These are phyloP conservation scores for Apodemus agrarius DNA, from an alignment of 2,797 vertebrate species.

Conservation along the genomic window DNA sequence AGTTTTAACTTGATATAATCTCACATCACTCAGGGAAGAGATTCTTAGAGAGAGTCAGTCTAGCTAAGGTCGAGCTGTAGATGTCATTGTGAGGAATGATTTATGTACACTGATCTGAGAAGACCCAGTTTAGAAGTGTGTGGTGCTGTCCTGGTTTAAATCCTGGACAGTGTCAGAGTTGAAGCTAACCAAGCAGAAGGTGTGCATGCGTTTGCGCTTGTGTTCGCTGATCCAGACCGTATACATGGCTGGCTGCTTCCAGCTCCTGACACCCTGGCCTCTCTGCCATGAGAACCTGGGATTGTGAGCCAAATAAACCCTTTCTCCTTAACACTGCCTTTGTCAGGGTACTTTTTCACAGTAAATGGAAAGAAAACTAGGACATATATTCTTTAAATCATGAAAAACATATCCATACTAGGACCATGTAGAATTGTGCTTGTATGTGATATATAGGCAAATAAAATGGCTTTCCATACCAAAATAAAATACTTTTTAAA, in stretches of 20 bases:
- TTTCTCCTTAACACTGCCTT: background rate
- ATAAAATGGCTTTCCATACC: background rate
- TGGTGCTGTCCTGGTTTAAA: background rate
- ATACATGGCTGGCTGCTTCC: background rate
- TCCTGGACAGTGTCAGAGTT: background rate
- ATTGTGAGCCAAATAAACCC: background rate
- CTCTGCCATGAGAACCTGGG: background rate
- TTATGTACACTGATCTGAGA: background rate
- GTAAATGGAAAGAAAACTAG: background rate
- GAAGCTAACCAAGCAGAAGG: background rate
- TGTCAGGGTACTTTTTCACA: background rate
- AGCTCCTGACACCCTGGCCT: background rate
- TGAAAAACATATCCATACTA: slow-evolving; percentile 7
- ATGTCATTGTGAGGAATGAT: background rate
- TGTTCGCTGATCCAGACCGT: no score
- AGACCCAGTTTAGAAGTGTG: background rate
- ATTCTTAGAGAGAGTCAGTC: background rate
- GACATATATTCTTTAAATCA: background rate
- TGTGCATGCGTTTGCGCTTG: background rate
- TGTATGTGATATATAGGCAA: background rate
- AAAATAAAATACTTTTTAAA: slow-evolving; percentile 6
- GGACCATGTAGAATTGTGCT: background rate
- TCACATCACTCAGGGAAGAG: background rate
- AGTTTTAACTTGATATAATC: background rate
- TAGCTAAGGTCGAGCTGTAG: background rate